These are phyloP conservation scores for Cossypha caffra DNA, from an alignment of 2,797 vertebrate genomes.

Conservation along the genomic window DNA sequence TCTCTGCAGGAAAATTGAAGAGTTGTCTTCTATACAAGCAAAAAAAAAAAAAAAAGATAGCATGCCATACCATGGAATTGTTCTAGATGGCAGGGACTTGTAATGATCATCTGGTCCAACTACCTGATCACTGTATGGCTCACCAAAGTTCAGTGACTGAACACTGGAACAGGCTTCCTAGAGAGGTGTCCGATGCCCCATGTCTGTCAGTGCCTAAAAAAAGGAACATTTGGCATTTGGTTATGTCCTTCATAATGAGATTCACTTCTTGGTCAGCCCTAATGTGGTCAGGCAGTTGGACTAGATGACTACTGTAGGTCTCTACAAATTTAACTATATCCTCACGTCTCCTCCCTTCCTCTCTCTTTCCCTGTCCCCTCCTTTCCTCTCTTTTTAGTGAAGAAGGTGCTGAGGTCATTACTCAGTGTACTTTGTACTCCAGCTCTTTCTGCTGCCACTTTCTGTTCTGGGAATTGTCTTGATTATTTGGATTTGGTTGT, in stretches of 20 bases:
- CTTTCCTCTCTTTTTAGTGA: neutral
- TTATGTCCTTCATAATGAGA: neutral
- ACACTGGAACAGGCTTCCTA: neutral
- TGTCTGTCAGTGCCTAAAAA: neutral
- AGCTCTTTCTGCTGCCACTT: neutral
- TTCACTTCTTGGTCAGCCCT: neutral
- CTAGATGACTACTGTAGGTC: neutral
- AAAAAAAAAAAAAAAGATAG: neutral
- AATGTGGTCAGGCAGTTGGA: neutral
- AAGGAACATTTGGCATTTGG: neutral
- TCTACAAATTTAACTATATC: neutral
- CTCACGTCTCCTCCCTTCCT: neutral
- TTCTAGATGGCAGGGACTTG: neutral
- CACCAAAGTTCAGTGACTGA: neutral
- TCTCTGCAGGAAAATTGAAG: neutral
- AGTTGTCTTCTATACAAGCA: neutral
- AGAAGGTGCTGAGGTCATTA: neutral
- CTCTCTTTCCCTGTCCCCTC: neutral
- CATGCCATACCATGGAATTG: neutral
- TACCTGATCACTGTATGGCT: neutral
- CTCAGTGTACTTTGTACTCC: neutral
- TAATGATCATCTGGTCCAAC: neutral
- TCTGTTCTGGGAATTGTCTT: neutral
- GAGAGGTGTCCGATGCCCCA: rapidly evolving
- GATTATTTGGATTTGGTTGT: neutral